A percentile compares a stretch with the other conserved stretches of the same genome.
Evolutionary conservation across 2,888 invertebrate species (phyloP).

Genomic region (Eretmocerus hayati): DNA sequence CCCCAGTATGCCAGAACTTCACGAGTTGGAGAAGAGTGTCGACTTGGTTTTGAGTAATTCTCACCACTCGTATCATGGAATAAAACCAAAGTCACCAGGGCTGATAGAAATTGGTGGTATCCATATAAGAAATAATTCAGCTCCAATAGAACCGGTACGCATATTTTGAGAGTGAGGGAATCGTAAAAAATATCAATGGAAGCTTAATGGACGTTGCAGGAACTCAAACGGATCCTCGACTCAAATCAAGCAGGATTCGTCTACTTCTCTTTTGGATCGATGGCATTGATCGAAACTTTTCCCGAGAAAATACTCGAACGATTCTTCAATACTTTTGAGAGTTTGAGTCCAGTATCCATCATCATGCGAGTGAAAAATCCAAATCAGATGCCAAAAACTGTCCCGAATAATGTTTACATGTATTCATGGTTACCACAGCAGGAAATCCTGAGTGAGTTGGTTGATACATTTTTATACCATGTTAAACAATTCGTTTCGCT

Average conservation of each 20-base stretch:
- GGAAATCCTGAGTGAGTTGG: slow-evolving; percentile 29
- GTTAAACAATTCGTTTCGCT: too few relatives aligned
- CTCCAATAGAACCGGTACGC: slow-evolving; percentile 19
- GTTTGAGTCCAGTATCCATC: slow-evolving; percentile 34
- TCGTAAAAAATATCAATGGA: neutral
- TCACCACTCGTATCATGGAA: slow-evolving; percentile 51
- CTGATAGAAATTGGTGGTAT: slow-evolving; percentile 54
- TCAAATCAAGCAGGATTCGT: slow-evolving; percentile 35
- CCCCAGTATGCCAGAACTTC: slow-evolving; percentile 20
- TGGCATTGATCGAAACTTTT: slow-evolving; percentile 35
- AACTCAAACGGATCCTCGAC: slow-evolving; percentile 35
- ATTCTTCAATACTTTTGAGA: slow-evolving; percentile 30
- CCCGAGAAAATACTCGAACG: slow-evolving; percentile 25
- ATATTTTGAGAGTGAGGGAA: too few relatives aligned
- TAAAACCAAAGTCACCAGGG: slow-evolving; percentile 47
- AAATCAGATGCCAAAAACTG: slow-evolving; percentile 28
- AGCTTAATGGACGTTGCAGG: slow-evolving; percentile 25
- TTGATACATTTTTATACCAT: neutral
- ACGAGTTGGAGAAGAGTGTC: slow-evolving; percentile 34
- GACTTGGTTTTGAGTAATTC: slow-evolving; percentile 49
- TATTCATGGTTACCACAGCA: slow-evolving; percentile 35
- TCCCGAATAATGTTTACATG: slow-evolving; percentile 34
- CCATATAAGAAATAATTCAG: slow-evolving; percentile 35
- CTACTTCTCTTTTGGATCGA: slow-evolving; percentile 39
- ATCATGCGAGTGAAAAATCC: slow-evolving; percentile 31